Base-by-base conservation (phyloP, 2,797 vertebrate genomes). In the Diplodus puntazzo region DNA sequence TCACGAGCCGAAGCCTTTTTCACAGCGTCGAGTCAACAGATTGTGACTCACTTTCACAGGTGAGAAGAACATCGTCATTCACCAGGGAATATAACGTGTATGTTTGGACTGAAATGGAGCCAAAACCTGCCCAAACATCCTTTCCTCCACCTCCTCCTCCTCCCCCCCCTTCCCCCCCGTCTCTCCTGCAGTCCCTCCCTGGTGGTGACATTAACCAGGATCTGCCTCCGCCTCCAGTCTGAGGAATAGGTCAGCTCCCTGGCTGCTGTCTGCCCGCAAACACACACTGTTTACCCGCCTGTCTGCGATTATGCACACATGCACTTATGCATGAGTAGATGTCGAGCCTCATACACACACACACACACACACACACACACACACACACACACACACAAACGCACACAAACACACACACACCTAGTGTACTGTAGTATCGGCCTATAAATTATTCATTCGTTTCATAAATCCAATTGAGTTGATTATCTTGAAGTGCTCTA, bases 171-270 rank as follows among this genome's bases (percentile, higher is more conserved):
- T 34, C 39, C 57, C 30, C 49, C 23, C 46, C 10, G 11, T 62
- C 59, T 75, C 83, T 80, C 82, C 82, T 52, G 79, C 6, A 68
- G 81, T 86, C 84, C 82, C 84, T 89, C 89, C 88, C 88, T 75
- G 62, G 79, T 77, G 85, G 73, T 92, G 92, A 92, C 91, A 92
- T 93, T 94, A 91, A 94, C 92, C 92, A 94, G 71, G 64, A 63
- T 83, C 80, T 80, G 84, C 84, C 86, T 89, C 85, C 70, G 42
- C 90, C 90, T 92, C 84, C 88, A 89, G 89, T 87, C 89, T 87
- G 81, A 84, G 72, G 91, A 92, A 93, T 93, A 94, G 93, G 92
- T 94, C 92, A 94, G 82, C 74, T 93, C 93, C 91, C 90, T 65
- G 86, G 88, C 87, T 89, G 82, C 83, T 0, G 73, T 80, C 88